These are phyloP conservation scores for Ciconia stormi DNA, from an alignment of 2,113 vertebrate species.

Conservation along the genomic window DNA sequence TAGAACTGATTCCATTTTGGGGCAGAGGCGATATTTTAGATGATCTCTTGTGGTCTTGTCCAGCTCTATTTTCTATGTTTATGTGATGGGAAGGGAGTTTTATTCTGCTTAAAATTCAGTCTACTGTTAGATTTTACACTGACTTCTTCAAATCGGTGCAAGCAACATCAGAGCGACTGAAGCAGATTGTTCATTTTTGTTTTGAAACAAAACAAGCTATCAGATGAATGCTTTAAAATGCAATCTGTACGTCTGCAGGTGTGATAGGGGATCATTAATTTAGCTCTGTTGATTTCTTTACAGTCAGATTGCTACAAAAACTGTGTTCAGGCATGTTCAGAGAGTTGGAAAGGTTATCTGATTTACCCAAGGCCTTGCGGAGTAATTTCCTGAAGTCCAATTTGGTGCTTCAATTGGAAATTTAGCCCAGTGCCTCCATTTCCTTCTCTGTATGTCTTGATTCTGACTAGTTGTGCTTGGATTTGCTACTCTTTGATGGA, in stretches of 20 bases:
- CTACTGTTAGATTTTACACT: not conserved
- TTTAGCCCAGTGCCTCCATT: not conserved
- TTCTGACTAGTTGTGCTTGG: not conserved
- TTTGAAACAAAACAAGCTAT: not conserved
- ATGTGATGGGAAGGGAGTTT: not conserved
- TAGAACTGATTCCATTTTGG: not conserved
- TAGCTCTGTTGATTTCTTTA: conserved; percentile 37
- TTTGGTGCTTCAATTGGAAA: not conserved
- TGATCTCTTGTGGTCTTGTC: not conserved
- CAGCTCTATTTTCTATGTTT: not conserved
- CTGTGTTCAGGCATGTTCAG: conserved; percentile 23
- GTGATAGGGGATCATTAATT: conserved; percentile 39
- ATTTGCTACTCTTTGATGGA: not conserved
- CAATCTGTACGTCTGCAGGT: not conserved
- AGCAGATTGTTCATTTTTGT: not conserved
- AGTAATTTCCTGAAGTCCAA: conserved; percentile 48
- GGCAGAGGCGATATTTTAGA: not conserved
- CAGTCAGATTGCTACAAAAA: conserved; percentile 28
- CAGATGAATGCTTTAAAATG: conserved; percentile 10
- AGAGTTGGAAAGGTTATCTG: conserved; percentile 51
- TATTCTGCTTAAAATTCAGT: not conserved
- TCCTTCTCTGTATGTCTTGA: not conserved
- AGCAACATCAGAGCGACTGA: not conserved
- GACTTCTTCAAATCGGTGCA: not conserved
- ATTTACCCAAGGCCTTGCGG: conserved; percentile 45